Evolutionary conservation across 35 echinoderm and acorn worm genomes (phyloP), one percentile per base, ranked within the genome.

Genomic region (Patiria miniata): DNA sequence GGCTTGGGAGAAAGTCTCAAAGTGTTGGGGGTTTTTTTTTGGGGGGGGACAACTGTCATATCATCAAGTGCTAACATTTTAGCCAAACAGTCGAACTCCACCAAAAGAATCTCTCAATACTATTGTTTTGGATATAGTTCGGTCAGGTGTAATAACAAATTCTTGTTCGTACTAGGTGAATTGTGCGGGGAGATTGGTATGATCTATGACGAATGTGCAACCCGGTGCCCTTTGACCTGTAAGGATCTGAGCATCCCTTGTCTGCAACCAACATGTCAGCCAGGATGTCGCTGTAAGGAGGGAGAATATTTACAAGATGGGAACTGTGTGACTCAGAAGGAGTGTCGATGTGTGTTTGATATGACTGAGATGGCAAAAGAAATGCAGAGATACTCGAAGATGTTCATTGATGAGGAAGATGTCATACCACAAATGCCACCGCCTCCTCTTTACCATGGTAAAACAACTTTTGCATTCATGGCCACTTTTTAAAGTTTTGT

Each of bases 231-330:
- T 51, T 36, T 60, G 40, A 54, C 42, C 39, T 92, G 90, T 87
- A 55, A 86, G 55, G 68, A 78, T n/a, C 9, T 81, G 26, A 44
- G 83, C 53, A 39, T 54, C 26, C 36, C 5, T 8, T 91, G 89
- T 82, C 39, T 61, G 0, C 23, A 76, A 14, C 52, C 60, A 37
- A 52, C 39, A 34, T 93, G 91, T 39, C 77, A 82, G 38, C 36
- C 84, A 21, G 91, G 91, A 9, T 93, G 91, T 59, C 84, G 60
- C 28, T 93, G 91, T 51, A 84, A 68, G 8, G 77, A 93, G 38
- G 91, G 91, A 28, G 77, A 79, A 8, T 60, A 82, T 30, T 50
- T 82, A 44, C 91, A 93, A 52, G 79, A 93, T 37, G 79, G 79
- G 7, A 16, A 83, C 15, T 93, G 91, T 58, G 38, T 93, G 32